Evolutionary conservation across 2,113 vertebrate species (phyloP).

Genomic region (Lamprologus speciosus): DNA sequence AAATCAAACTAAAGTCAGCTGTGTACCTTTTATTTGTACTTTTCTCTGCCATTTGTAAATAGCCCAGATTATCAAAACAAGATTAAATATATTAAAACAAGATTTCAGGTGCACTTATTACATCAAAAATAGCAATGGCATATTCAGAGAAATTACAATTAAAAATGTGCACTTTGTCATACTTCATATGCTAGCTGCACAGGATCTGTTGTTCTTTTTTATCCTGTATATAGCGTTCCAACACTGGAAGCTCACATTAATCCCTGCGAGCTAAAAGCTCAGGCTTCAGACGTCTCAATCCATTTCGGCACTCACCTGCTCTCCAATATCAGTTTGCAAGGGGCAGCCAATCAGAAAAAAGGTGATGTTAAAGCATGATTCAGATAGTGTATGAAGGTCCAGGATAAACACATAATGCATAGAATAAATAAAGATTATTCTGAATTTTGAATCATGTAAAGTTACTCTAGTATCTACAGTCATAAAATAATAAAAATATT

Average conservation of each 20-base stretch:
- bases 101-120: neutral
- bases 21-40: neutral
- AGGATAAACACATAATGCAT: neutral
- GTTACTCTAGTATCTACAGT: neutral
- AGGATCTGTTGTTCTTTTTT: neutral
- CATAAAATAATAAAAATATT: neutral
- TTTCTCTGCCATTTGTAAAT: neutral
- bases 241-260: neutral
- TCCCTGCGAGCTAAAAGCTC: neutral
- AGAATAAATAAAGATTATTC: neutral
- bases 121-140: neutral
- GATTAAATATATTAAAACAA: neutral
- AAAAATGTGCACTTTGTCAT: neutral
- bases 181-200: neutral
- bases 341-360: neutral
- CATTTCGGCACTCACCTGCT: neutral
- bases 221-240: neutral
- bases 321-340: neutral
- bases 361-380: neutral
- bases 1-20: neutral
- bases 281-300: neutral
- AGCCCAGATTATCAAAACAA: neutral
- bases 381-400: rapidly evolving
- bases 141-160: neutral
- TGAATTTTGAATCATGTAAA: rapidly evolving